A percentile compares a stretch with the other conserved stretches of the same genome.
phyloP scores from a whole-genome alignment of 1,140 invertebrate genomes.

The Drosophila chauvacae region DNA sequence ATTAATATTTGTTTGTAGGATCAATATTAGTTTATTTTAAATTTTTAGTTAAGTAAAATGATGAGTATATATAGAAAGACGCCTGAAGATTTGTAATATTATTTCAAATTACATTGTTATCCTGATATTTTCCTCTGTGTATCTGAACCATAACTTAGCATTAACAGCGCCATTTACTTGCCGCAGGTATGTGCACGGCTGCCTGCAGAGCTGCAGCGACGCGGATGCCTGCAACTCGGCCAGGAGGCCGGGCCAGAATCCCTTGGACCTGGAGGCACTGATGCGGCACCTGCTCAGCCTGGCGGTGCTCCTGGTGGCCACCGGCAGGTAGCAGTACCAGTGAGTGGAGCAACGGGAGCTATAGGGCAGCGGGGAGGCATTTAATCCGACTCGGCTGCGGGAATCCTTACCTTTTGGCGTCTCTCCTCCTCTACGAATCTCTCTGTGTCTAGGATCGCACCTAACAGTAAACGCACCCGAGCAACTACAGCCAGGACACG shows the following conservation, averaged over 20 bases:
- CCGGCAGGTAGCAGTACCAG: slow-evolving; percentile 64
- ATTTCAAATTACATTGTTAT: neutral
- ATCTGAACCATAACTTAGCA: slow-evolving; percentile 49
- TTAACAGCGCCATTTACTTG: slow-evolving; percentile 21
- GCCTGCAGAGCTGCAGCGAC: slow-evolving; percentile 94
- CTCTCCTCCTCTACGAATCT: slow-evolving; percentile 34
- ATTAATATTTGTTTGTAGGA: no score
- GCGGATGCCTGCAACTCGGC: slow-evolving; percentile 92
- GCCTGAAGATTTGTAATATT: neutral
- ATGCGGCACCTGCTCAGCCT: slow-evolving; percentile 58
- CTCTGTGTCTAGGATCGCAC: slow-evolving; percentile 71
- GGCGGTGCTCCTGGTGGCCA: slow-evolving; percentile 42
- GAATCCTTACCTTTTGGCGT: slow-evolving; percentile 43
- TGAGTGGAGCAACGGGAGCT: slow-evolving; percentile 27
- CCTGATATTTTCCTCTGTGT: slow-evolving; percentile 17
- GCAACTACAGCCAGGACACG: slow-evolving; percentile 44
- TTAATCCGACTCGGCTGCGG: slow-evolving; percentile 65
- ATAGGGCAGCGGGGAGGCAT: slow-evolving; percentile 53
- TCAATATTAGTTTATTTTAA: neutral
- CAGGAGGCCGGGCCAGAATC: slow-evolving; percentile 29
- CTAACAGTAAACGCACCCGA: slow-evolving; percentile 50
- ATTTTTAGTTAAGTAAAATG: neutral
- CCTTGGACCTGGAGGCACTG: slow-evolving; percentile 41
- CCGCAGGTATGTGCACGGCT: slow-evolving; percentile 92
- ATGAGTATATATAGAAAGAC: neutral